A percentile compares a stretch with the other conserved stretches of the same genome.
These are phyloP conservation scores for Volucella inanis DNA, from an alignment of 2,888 invertebrate genomes.

Conservation along the genomic window DNA sequence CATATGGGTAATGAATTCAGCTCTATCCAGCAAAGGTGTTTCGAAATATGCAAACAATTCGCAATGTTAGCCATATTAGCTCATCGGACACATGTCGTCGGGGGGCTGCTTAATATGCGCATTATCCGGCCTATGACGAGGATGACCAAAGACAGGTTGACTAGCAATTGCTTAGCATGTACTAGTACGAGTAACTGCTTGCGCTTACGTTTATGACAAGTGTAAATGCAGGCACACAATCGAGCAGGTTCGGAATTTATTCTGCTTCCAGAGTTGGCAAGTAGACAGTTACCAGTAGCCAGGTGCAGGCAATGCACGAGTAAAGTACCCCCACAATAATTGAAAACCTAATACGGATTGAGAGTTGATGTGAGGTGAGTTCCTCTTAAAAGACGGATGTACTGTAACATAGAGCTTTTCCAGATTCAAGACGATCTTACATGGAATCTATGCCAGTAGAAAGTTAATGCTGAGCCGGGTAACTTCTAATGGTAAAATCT, in stretches of 20 bases:
- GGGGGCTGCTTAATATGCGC: slow-evolving; percentile 44
- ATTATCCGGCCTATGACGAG: slow-evolving; percentile 34
- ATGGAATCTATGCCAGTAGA: slow-evolving; percentile 21
- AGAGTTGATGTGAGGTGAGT: neutral
- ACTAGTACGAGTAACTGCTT: neutral
- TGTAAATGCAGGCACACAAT: slow-evolving; percentile 22
- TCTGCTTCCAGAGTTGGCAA: slow-evolving; percentile 34
- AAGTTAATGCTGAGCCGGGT: slow-evolving; percentile 40
- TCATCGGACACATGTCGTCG: slow-evolving; percentile 16
- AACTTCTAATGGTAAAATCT: slow-evolving; percentile 33
- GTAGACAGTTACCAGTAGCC: neutral
- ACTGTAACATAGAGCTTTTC: slow-evolving; percentile 43
- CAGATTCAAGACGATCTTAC: slow-evolving; percentile 42
- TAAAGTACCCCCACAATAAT: neutral
- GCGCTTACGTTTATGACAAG: slow-evolving; percentile 54
- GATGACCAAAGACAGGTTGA: slow-evolving; percentile 49
- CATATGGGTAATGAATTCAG: slow-evolving; percentile 10
- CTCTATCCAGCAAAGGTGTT: slow-evolving; percentile 51
- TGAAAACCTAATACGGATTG: slow-evolving; percentile 30
- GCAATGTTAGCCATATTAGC: slow-evolving; percentile 37
- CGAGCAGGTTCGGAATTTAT: slow-evolving; percentile 51
- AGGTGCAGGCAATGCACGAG: too few relatives aligned
- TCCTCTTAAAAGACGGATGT: slow-evolving; percentile 2
- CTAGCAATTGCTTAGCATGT: slow-evolving; percentile 49
- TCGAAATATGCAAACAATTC: slow-evolving; percentile 61